Conservation (phyloP, 2,888 invertebrate genomes). For the Brenthis hecate region DNA sequence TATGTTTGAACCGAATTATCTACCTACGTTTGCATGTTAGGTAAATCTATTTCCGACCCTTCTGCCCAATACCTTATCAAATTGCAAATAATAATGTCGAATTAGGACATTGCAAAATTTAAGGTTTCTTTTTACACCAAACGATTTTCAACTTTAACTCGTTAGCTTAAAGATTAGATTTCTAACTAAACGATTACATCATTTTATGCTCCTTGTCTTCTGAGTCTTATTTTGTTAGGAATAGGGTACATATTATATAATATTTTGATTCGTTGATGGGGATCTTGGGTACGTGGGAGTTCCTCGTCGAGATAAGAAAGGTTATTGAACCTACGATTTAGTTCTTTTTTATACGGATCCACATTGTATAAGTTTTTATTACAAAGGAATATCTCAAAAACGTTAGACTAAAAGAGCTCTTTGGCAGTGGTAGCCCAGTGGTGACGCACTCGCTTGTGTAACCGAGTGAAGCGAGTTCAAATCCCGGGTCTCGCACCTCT, state of each 20-base stretch:
- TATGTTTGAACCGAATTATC: background rate
- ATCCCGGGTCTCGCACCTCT: no score
- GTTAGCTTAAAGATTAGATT: constrained; percentile 5
- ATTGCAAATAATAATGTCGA: constrained; percentile 67
- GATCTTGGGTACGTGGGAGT: constrained; percentile 53
- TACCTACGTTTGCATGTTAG: background rate
- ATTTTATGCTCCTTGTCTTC: constrained; percentile 2
- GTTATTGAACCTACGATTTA: constrained; percentile 61
- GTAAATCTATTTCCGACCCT: background rate
- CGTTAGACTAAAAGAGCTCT: no score
- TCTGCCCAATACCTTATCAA: constrained; percentile 55
- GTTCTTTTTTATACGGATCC: constrained; percentile 59
- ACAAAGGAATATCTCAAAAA: constrained; percentile 33
- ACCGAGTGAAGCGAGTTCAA: no score
- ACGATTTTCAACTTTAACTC: constrained; percentile 5
- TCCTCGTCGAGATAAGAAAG: constrained; percentile 72
- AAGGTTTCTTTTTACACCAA: constrained; percentile 11
- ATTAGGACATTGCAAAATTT: constrained; percentile 60
- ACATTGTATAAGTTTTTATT: constrained; percentile 54
- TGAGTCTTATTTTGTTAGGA: constrained; percentile 46
- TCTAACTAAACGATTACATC: constrained; percentile 7
- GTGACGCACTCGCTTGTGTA: no score
- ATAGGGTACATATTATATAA: constrained; percentile 56
- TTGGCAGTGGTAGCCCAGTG: no score
- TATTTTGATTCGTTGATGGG: constrained; percentile 55